Evolutionary conservation across 2,888 invertebrate genomes (phyloP).

Genomic region (Stegana nigrithorax): DNA sequence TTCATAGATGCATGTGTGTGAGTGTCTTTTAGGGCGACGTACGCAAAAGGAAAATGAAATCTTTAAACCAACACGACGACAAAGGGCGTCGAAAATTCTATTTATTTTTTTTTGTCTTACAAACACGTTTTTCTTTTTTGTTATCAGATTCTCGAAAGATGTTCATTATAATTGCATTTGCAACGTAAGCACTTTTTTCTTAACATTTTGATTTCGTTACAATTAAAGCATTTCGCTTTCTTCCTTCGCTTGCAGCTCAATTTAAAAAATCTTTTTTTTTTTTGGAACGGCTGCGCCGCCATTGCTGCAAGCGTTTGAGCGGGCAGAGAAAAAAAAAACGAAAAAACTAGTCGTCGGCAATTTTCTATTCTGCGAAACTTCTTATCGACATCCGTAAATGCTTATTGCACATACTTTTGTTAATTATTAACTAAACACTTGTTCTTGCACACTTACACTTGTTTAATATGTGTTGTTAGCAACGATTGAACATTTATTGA

Average conservation of each 20-base stretch:
- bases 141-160: too few relatives aligned
- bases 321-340: not conserved
- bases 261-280: not conserved
- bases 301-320: conserved; percentile 18
- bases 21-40: conserved; percentile 36
- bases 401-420: not conserved
- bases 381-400: not conserved
- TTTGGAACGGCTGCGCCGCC: conserved; percentile 18
- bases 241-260: not conserved
- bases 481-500: conserved; percentile 2
- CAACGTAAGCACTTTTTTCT: conserved; percentile 17
- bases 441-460: conserved; percentile 7
- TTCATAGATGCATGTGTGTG: not conserved
- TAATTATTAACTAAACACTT: not conserved
- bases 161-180: too few relatives aligned
- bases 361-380: not conserved
- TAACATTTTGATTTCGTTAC: not conserved
- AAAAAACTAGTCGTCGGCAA: too few relatives aligned
- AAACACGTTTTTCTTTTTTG: too few relatives aligned
- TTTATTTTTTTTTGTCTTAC: not conserved
- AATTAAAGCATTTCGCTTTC: not conserved
- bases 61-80: not conserved
- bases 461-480: not conserved
- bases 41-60: conserved; percentile 8
- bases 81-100: conserved; percentile 50